Evolutionary conservation across 2,113 vertebrate species (phyloP).

Genomic region (Nibea coibor): DNA sequence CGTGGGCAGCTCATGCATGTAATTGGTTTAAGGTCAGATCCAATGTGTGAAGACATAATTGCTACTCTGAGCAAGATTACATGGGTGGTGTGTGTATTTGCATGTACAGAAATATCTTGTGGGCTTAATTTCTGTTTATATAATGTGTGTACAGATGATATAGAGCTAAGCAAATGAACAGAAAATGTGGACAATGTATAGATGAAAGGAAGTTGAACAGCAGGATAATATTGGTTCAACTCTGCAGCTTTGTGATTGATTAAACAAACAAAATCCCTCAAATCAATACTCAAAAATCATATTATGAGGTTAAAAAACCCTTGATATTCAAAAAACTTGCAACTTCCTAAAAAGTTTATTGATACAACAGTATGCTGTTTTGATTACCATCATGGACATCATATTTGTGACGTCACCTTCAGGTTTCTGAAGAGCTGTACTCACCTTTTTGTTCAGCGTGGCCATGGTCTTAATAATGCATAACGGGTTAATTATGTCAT

Average conservation of each 20-base stretch:
- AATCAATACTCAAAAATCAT: background rate
- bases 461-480: too few relatives aligned
- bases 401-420: too few relatives aligned
- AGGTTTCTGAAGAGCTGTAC: too few relatives aligned
- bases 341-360: background rate
- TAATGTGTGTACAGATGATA: slow-evolving; percentile 3
- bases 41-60: slow-evolving; percentile 41
- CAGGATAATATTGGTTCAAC: background rate
- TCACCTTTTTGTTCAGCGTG: too few relatives aligned
- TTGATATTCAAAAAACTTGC: background rate
- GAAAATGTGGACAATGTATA: background rate
- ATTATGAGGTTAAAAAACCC: background rate
- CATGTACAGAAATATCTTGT: slow-evolving; percentile 15
- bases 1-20: slow-evolving; percentile 38
- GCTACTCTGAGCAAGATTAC: slow-evolving; percentile 18
- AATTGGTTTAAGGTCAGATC: slow-evolving; percentile 48
- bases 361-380: background rate
- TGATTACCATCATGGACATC: too few relatives aligned
- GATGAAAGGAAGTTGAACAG: background rate
- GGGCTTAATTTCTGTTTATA: slow-evolving; percentile 1
- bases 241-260: background rate
- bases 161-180: background rate
- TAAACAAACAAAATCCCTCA: background rate
- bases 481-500: too few relatives aligned
- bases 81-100: slow-evolving; percentile 7